These are phyloP conservation scores for Oncorhynchus keta DNA, from an alignment of 2,113 vertebrate genomes.

Conservation along the genomic window DNA sequence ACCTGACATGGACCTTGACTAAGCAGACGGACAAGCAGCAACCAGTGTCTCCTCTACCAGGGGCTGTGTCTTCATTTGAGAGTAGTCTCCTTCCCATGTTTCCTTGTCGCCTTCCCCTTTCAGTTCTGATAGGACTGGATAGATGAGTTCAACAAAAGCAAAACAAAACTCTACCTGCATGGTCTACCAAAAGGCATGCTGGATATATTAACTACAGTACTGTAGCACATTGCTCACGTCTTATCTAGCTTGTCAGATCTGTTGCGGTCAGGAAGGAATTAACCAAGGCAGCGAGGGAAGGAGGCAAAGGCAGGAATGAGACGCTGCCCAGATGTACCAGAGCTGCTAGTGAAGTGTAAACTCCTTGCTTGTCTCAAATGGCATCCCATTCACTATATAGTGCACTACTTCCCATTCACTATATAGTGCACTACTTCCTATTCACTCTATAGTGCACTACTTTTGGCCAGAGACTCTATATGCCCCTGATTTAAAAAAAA, in stretches of 20 bases:
- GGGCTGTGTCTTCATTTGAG: constrained; percentile 11
- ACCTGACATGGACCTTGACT: constrained; percentile 97
- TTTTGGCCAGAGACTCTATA: too few species aligned
- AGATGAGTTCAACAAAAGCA: neutral
- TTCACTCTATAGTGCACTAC: too few species aligned
- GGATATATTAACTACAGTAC: neutral
- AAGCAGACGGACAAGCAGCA: constrained; percentile 34
- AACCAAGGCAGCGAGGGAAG: neutral
- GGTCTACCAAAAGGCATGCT: neutral
- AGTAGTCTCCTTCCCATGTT: neutral
- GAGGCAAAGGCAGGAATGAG: neutral
- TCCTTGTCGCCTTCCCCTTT: neutral
- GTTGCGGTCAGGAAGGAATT: neutral
- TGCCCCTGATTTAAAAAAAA: too few species aligned
- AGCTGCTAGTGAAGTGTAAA: constrained; percentile 44
- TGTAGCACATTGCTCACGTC: neutral
- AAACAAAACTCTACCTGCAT: neutral
- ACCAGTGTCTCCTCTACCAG: constrained; percentile 5
- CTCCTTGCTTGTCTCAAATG: constrained; percentile 9
- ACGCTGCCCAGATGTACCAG: constrained; percentile 34
- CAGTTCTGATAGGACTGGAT: neutral
- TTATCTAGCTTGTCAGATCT: neutral
- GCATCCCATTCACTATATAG: too few species aligned
- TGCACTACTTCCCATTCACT: too few species aligned
- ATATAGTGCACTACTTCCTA: too few species aligned